Percentiles rank a stretch among this genome's conserved stretches.
phyloP scores from a whole-genome alignment of 2,113 vertebrate genomes.

The Gasterosteus aculeatus region DNA sequence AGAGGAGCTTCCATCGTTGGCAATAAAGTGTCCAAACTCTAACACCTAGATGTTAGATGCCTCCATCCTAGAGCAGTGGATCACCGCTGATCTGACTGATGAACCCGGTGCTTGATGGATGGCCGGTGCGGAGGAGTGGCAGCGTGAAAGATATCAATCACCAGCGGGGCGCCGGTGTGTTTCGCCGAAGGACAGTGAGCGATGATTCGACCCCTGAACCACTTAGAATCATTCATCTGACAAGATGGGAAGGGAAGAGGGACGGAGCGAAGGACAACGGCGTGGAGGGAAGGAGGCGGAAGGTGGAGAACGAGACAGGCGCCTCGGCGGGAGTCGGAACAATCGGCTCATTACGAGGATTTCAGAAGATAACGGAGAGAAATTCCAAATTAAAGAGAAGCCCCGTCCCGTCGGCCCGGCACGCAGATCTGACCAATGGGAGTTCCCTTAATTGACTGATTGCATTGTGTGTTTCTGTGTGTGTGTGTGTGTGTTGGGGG shows the following conservation, averaged over 20 bases:
- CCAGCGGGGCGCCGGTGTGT: conserved; percentile 21
- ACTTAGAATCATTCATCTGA: conserved; percentile 42
- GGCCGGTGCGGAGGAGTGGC: conserved; percentile 19
- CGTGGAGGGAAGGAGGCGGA: neutral
- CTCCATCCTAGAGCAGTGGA: conserved; percentile 6
- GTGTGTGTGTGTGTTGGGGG: no score
- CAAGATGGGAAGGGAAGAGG: neutral
- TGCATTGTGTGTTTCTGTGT: neutral
- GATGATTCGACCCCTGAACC: conserved; percentile 44
- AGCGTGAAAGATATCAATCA: conserved; percentile 54
- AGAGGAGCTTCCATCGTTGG: conserved; percentile 44
- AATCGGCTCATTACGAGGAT: conserved; percentile 5
- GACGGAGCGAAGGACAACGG: neutral
- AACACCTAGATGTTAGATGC: neutral
- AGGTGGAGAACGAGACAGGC: neutral
- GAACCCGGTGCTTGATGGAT: conserved; percentile 49
- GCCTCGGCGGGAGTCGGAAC: neutral
- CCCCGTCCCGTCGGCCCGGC: conserved; percentile 1
- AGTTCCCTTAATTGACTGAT: conserved; percentile 59
- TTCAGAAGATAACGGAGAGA: neutral
- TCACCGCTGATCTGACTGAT: conserved; percentile 35
- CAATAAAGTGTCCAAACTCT: neutral
- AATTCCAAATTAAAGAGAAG: conserved; percentile 14
- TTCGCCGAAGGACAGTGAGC: conserved; percentile 38
- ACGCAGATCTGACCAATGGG: conserved; percentile 45